These are phyloP conservation scores for Lichenostomus cassidix DNA, from an alignment of 2,113 vertebrate species.

Conservation along the genomic window DNA sequence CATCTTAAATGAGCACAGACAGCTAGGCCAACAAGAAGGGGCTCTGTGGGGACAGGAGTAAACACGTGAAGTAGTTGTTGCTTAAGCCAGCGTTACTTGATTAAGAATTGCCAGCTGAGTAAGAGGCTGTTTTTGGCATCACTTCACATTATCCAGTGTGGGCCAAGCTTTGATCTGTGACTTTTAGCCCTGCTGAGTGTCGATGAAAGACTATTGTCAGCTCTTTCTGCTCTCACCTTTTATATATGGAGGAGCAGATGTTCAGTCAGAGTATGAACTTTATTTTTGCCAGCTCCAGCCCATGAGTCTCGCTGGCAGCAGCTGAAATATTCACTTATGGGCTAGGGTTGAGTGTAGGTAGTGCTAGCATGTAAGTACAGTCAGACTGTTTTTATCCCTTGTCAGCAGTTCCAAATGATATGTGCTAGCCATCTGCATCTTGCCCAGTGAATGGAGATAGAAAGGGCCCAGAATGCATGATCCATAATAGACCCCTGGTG, in stretches of 20 bases:
- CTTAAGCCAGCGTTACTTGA: background rate
- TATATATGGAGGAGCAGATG: background rate
- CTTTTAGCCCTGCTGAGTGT: background rate
- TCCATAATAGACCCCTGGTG: background rate
- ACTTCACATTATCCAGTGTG: background rate
- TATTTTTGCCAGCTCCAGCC: background rate
- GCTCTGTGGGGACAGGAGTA: background rate
- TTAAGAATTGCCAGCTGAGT: background rate
- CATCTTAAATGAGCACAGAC: background rate
- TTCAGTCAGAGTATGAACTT: background rate
- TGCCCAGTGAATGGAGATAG: background rate
- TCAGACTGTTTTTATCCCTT: background rate
- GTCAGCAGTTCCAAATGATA: background rate
- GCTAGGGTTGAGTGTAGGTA: background rate
- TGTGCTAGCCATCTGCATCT: background rate
- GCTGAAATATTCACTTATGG: rapidly evolving
- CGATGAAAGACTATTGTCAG: background rate
- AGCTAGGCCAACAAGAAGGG: background rate
- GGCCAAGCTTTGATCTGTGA: background rate
- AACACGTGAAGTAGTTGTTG: background rate
- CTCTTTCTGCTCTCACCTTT: background rate
- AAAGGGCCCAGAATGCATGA: background rate
- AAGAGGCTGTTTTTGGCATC: background rate
- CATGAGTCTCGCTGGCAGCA: background rate
- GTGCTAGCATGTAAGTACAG: background rate